Conservation (phyloP, 2,888 invertebrate genomes). For the Xylota segnis region DNA sequence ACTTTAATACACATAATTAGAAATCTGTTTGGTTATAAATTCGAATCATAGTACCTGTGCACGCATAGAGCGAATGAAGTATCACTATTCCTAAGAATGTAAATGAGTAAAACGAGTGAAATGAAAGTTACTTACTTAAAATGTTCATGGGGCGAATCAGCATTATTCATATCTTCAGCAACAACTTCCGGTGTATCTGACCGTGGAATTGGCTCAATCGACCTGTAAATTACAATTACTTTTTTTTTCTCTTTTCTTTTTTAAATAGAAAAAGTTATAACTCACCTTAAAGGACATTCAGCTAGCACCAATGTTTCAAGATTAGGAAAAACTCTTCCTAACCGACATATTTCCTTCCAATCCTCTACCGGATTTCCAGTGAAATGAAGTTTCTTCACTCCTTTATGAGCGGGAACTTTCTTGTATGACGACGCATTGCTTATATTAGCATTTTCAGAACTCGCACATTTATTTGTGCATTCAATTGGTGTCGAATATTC, state of each 20-base stretch:
- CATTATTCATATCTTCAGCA: slow-evolving; percentile 65
- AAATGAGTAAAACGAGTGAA: neutral
- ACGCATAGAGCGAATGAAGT: no score
- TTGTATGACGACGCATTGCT: slow-evolving; percentile 78
- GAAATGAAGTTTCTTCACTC: slow-evolving; percentile 92
- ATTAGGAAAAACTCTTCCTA: slow-evolving; percentile 94
- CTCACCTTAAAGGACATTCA: slow-evolving; percentile 90
- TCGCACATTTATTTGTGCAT: slow-evolving; percentile 5
- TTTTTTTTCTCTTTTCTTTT: slow-evolving; percentile 81
- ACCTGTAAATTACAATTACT: slow-evolving; percentile 52
- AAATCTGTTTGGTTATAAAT: no score
- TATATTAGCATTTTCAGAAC: slow-evolving; percentile 39
- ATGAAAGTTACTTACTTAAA: slow-evolving; percentile 85
- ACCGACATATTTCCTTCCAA: slow-evolving; percentile 93
- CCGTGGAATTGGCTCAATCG: slow-evolving; percentile 77
- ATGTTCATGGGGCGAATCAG: slow-evolving; percentile 87
- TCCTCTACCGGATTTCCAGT: slow-evolving; percentile 94
- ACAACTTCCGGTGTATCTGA: slow-evolving; percentile 85
- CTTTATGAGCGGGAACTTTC: slow-evolving; percentile 86
- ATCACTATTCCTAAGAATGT: no score
- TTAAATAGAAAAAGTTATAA: neutral
- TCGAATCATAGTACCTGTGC: no score
- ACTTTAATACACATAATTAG: no score
- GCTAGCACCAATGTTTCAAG: slow-evolving; percentile 94
- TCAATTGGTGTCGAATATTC: slow-evolving; percentile 16